A percentile compares a stretch with the other conserved stretches of the same genome.
phyloP scores from a whole-genome alignment of 2,888 invertebrate genomes.

The Leptinotarsa haldemani region DNA sequence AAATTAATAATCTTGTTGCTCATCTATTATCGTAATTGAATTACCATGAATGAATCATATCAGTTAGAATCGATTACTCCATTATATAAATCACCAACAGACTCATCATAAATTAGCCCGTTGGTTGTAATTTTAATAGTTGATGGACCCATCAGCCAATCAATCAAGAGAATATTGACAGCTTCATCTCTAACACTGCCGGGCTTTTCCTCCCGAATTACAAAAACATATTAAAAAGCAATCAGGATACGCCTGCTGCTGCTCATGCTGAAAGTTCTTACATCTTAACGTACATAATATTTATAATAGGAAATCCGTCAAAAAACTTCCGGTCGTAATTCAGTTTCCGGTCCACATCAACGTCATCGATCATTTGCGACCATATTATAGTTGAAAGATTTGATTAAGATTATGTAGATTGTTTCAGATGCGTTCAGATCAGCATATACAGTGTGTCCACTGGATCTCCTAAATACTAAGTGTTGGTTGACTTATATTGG shows the following conservation, averaged over 20 bases:
- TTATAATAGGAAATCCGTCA: constrained; percentile 6
- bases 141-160: constrained; percentile 16
- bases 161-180: constrained; percentile 2
- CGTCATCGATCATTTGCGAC: constrained; percentile 2
- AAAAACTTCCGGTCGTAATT: neutral
- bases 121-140: constrained; percentile 7
- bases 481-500: too few relatives aligned
- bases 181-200: constrained; percentile 11
- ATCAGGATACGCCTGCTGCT: neutral
- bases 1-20: neutral
- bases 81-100: constrained; percentile 18
- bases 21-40: constrained; percentile 13
- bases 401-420: neutral
- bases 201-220: neutral
- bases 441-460: too few relatives aligned
- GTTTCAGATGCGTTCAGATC: too few relatives aligned
- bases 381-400: neutral
- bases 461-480: too few relatives aligned
- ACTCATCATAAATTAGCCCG: constrained; percentile 13
- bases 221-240: constrained; percentile 14
- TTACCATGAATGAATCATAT: constrained; percentile 9
- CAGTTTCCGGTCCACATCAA: neutral
- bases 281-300: constrained; percentile 5
- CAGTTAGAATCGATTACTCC: constrained; percentile 5
- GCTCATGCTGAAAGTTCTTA: neutral